phyloP scores from a whole-genome alignment of 2,113 vertebrate species.

The Limanda limanda region DNA sequence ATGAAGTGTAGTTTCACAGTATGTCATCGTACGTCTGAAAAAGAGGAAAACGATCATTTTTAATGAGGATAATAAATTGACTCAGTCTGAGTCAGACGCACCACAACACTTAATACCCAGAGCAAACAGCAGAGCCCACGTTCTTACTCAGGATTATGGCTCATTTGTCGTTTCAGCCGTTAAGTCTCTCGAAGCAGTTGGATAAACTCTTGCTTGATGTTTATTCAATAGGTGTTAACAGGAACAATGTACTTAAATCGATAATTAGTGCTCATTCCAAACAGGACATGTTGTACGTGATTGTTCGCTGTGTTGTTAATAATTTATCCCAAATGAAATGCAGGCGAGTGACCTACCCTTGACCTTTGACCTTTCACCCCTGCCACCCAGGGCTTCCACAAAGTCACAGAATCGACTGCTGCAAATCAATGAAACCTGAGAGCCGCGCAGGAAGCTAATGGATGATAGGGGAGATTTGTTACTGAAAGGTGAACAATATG shows the following conservation, averaged over 20 bases:
- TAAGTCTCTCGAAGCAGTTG: neutral
- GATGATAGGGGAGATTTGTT: neutral
- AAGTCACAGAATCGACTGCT: slow-evolving; percentile 18
- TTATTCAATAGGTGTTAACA: slow-evolving; percentile 18
- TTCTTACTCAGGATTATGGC: neutral
- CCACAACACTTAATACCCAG: neutral
- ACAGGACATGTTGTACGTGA: neutral
- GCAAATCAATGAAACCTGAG: slow-evolving; percentile 66
- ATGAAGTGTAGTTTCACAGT: slow-evolving; percentile 13
- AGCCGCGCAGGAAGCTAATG: slow-evolving; percentile 22
- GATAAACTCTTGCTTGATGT: slow-evolving; percentile 16
- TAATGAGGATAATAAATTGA: slow-evolving; percentile 35
- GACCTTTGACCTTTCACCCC: slow-evolving; percentile 49
- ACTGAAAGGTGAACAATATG: neutral
- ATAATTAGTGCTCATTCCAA: slow-evolving; percentile 9
- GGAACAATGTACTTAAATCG: slow-evolving; percentile 35
- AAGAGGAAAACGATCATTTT: slow-evolving; percentile 29
- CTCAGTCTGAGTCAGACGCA: neutral
- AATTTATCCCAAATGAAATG: slow-evolving; percentile 55
- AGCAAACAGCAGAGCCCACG: neutral
- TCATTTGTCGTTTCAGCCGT: neutral
- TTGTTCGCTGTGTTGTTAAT: slow-evolving; percentile 43
- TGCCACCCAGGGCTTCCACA: slow-evolving; percentile 17
- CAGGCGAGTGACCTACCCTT: slow-evolving; percentile 10
- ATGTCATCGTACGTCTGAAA: slow-evolving; percentile 20